Conservation (phyloP, 1,140 invertebrate species). For the Polypedilum pembai region DNA sequence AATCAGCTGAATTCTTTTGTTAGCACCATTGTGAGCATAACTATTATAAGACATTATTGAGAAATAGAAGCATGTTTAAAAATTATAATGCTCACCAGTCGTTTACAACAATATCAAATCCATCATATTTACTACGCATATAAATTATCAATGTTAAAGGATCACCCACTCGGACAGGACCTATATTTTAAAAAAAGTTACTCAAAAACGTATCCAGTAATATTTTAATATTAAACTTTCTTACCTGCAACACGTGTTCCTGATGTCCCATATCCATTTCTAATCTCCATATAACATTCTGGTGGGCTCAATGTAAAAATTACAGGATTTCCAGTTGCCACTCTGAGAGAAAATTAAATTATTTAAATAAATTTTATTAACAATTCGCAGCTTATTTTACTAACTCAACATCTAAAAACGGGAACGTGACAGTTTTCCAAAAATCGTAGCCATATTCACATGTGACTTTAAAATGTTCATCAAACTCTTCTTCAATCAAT, state of each 20-base stretch:
- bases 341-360: slow-evolving; percentile 48
- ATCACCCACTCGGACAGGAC: slow-evolving; percentile 81
- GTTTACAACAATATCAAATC: slow-evolving; percentile 93
- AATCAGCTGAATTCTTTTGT: slow-evolving; percentile 83
- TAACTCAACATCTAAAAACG: slow-evolving; percentile 90
- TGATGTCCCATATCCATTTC: slow-evolving; percentile 76
- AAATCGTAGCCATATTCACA: slow-evolving; percentile 95
- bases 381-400: slow-evolving; percentile 41
- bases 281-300: slow-evolving; percentile 92
- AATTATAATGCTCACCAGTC: slow-evolving; percentile 52
- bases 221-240: not conserved
- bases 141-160: slow-evolving; percentile 87
- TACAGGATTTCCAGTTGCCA: slow-evolving; percentile 85
- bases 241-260: slow-evolving; percentile 70
- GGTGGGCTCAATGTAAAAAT: slow-evolving; percentile 89
- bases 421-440: slow-evolving; percentile 93
- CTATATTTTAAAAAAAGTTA: not conserved
- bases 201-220: not conserved
- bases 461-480: slow-evolving; percentile 93
- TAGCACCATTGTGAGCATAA: slow-evolving; percentile 87
- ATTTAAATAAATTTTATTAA: slow-evolving; percentile 30
- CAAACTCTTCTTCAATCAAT: slow-evolving; percentile 87
- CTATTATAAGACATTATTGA: not conserved
- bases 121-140: slow-evolving; percentile 90
- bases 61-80: not conserved